Evolutionary conservation across 2,888 invertebrate species (phyloP).

Genomic region (Alloscopus bannaensis): DNA sequence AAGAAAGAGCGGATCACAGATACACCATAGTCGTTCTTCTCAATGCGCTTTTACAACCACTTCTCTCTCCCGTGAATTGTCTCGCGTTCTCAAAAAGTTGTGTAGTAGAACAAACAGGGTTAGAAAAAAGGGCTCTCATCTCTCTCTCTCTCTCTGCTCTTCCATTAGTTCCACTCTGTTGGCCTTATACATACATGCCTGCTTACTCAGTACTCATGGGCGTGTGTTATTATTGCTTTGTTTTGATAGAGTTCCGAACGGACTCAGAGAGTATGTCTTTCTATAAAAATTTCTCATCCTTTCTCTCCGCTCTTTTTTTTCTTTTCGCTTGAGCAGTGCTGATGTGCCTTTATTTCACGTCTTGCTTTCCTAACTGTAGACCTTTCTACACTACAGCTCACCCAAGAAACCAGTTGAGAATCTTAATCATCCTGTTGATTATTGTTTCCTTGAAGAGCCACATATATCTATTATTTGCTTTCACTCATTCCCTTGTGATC

Average conservation of each 20-base stretch:
- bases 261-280: conserved; percentile 76
- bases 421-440: conserved; percentile 28
- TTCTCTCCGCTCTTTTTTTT: not conserved
- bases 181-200: not conserved
- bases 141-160: conserved; percentile 6
- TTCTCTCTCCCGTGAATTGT: too few relatives aligned
- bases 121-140: too few relatives aligned
- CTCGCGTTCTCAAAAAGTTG: too few relatives aligned
- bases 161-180: conserved; percentile 5
- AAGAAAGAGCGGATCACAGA: too few relatives aligned
- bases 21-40: too few relatives aligned
- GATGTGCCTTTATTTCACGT: too few relatives aligned
- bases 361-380: too few relatives aligned
- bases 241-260: conserved; percentile 91
- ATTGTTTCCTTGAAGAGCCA: conserved; percentile 8
- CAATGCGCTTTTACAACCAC: too few relatives aligned
- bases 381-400: too few relatives aligned
- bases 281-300: not conserved
- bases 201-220: too few relatives aligned
- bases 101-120: too few relatives aligned
- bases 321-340: conserved; percentile 11
- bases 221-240: too few relatives aligned
- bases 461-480: conserved; percentile 27
- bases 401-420: conserved; percentile 17
- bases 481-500: conserved; percentile 17